These are phyloP conservation scores for Apogon talboti DNA, from an alignment of 2,797 vertebrate genomes.

Conservation along the genomic window DNA sequence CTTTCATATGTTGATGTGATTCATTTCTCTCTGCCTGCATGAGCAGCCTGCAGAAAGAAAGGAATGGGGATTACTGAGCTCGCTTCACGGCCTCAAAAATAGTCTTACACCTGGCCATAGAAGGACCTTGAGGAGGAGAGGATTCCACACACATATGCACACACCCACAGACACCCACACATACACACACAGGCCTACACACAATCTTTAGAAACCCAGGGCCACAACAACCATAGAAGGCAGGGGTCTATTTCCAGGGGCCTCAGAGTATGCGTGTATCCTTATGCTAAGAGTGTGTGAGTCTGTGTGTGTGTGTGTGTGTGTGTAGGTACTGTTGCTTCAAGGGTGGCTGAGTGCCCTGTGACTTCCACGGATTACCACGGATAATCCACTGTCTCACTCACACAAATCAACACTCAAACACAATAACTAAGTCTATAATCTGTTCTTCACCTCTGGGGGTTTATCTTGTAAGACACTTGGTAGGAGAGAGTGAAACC, in stretches of 20 bases:
- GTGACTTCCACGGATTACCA: slow-evolving; percentile 63
- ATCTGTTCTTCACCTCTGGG: slow-evolving; percentile 1
- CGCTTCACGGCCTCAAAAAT: slow-evolving; percentile 47
- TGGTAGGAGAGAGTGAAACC: not conserved
- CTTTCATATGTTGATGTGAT: slow-evolving; percentile 24
- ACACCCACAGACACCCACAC: not conserved
- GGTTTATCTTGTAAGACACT: slow-evolving; percentile 7
- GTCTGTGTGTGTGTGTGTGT: slow-evolving; percentile 23
- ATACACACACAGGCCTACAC: slow-evolving; percentile 12
- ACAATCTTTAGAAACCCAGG: slow-evolving; percentile 42
- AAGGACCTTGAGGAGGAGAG: slow-evolving; percentile 68
- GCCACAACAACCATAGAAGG: slow-evolving; percentile 79
- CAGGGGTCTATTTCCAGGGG: slow-evolving; percentile 58
- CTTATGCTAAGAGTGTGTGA: slow-evolving; percentile 1
- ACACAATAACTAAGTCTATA: slow-evolving; percentile 23
- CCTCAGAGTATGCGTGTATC: slow-evolving; percentile 43
- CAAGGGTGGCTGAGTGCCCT: slow-evolving; percentile 61
- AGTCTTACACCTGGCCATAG: slow-evolving; percentile 73
- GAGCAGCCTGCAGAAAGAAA: slow-evolving; percentile 61
- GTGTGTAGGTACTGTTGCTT: slow-evolving; percentile 32
- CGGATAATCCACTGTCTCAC: slow-evolving; percentile 46
- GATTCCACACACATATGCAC: slow-evolving; percentile 45
- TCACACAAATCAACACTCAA: slow-evolving; percentile 40
- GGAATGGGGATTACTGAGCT: slow-evolving; percentile 74
- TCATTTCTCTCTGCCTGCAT: slow-evolving; percentile 44